phyloP scores from a whole-genome alignment of 2,113 vertebrate genomes.

The Macquaria ambigua region DNA sequence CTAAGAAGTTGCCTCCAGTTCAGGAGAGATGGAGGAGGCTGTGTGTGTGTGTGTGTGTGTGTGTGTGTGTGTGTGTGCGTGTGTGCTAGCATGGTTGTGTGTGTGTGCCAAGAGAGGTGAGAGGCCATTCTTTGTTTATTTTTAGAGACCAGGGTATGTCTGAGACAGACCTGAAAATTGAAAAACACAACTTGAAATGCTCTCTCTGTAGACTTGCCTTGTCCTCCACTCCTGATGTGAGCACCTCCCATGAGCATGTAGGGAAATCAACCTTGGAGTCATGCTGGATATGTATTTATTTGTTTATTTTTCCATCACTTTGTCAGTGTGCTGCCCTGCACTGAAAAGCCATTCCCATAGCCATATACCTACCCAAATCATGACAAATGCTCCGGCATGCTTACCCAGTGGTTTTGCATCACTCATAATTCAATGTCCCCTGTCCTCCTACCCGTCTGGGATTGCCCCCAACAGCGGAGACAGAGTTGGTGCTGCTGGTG shows the following conservation, averaged over 20 bases:
- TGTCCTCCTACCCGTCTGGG: slow-evolving; percentile 68
- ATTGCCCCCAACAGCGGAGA: slow-evolving; percentile 49
- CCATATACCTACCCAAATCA: slow-evolving; percentile 57
- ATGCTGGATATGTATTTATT: background rate
- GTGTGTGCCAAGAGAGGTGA: slow-evolving; percentile 52
- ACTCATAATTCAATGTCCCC: slow-evolving; percentile 73
- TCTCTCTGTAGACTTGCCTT: slow-evolving; percentile 13
- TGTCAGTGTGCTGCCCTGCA: background rate
- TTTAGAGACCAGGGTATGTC: slow-evolving; percentile 25
- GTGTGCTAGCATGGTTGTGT: slow-evolving; percentile 8
- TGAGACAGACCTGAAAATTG: slow-evolving; percentile 24
- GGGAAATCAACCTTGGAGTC: slow-evolving; percentile 10
- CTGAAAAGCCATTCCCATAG: slow-evolving; percentile 17
- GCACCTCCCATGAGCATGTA: background rate
- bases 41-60: slow-evolving; percentile 15
- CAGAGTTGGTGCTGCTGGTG: slow-evolving; percentile 25
- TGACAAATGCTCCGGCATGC: slow-evolving; percentile 68
- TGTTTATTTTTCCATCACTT: slow-evolving; percentile 29
- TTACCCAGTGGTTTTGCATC: slow-evolving; percentile 77
- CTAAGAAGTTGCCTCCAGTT: slow-evolving; percentile 56
- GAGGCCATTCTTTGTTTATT: slow-evolving; percentile 61
- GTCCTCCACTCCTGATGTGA: background rate
- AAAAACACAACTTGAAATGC: slow-evolving; percentile 19
- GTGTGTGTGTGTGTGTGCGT: slow-evolving; percentile 17
- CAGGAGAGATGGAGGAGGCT: slow-evolving; percentile 14